Conservation (phyloP, 2,113 vertebrate species). For the Orcinus orca region DNA sequence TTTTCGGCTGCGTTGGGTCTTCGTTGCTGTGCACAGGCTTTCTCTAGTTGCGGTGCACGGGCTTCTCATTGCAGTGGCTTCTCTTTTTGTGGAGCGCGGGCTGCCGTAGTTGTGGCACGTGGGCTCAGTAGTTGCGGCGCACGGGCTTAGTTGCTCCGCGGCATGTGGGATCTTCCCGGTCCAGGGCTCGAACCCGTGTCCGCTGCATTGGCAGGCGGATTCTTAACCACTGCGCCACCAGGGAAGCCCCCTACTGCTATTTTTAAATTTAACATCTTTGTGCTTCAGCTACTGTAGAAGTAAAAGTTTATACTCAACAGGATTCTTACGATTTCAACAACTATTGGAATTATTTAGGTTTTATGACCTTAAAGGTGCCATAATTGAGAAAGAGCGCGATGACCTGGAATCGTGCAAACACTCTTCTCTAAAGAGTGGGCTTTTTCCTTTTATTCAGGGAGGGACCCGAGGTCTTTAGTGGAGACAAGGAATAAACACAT, state of each 20-base stretch:
- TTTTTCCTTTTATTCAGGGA: neutral
- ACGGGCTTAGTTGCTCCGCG: accelerated
- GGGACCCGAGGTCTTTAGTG: neutral
- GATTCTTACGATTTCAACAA: neutral
- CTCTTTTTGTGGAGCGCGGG: accelerated
- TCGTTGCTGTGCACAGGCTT: no score
- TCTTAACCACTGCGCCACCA: no score
- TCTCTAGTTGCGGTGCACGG: no score
- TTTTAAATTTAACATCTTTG: constrained; percentile 7
- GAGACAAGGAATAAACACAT: neutral
- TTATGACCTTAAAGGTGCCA: neutral
- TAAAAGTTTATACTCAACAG: neutral
- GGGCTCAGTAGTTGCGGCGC: no score
- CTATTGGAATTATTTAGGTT: neutral
- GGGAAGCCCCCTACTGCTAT: neutral
- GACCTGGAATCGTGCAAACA: neutral
- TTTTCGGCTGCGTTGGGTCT: no score
- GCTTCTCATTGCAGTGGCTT: no score
- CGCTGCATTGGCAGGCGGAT: no score
- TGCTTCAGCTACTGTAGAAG: neutral
- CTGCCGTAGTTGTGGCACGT: no score
- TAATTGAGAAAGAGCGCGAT: neutral
- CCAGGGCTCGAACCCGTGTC: no score
- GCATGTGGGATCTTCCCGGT: no score
- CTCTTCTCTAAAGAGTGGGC: neutral